These are phyloP conservation scores for Chrysolina haemoptera DNA, from an alignment of 2,888 invertebrate species.

Conservation along the genomic window DNA sequence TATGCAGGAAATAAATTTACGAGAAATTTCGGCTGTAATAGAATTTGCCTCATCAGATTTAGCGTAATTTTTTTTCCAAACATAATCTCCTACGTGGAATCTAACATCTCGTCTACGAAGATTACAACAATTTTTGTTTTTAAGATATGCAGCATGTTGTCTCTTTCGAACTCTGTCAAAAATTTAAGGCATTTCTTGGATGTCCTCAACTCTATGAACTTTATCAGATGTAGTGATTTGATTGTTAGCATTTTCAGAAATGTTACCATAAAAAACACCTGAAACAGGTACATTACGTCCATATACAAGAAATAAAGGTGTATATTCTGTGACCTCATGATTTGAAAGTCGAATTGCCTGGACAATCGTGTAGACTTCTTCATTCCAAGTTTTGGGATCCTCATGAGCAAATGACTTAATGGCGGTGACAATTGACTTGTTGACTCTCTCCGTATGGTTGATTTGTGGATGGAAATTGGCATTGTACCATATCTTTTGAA, in stretches of 20 bases:
- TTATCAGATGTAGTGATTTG: slow-evolving; percentile 16
- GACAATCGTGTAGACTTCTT: slow-evolving; percentile 30
- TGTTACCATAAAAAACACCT: slow-evolving; percentile 45
- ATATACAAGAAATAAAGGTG: slow-evolving; percentile 46
- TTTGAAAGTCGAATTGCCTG: slow-evolving; percentile 45
- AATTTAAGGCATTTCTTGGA: slow-evolving; percentile 38
- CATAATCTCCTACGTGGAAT: slow-evolving; percentile 46
- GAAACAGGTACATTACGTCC: slow-evolving; percentile 41
- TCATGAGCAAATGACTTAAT: slow-evolving; percentile 28
- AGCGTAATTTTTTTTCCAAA: no score
- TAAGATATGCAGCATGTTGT: slow-evolving; percentile 30
- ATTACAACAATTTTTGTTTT: slow-evolving; percentile 44
- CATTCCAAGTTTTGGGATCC: slow-evolving; percentile 32
- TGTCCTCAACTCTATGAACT: slow-evolving; percentile 30
- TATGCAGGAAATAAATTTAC: slow-evolving; percentile 48
- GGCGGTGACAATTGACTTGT: slow-evolving; percentile 56
- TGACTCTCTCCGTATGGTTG: slow-evolving; percentile 61
- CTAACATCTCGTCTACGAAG: slow-evolving; percentile 41
- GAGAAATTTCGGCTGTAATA: slow-evolving; percentile 46
- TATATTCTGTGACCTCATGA: slow-evolving; percentile 43
- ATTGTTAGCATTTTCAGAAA: slow-evolving; percentile 38
- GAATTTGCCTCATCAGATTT: slow-evolving; percentile 48
- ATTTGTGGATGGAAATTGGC: slow-evolving; percentile 59
- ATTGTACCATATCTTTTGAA: slow-evolving; percentile 51
- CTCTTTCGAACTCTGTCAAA: slow-evolving; percentile 36